Conservation (phyloP, 2,113 vertebrate species). For the Phyllostomus hastatus region DNA sequence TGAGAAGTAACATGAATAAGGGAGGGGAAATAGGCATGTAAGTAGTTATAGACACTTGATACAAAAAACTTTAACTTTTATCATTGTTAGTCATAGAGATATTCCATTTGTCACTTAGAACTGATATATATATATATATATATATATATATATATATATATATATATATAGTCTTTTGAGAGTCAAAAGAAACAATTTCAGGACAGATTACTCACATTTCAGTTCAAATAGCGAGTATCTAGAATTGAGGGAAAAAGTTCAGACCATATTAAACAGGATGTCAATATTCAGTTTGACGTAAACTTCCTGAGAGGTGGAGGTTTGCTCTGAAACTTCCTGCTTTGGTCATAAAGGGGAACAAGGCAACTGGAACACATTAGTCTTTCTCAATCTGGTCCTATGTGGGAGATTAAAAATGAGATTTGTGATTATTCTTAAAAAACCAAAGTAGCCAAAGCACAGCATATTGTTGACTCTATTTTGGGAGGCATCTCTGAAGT, state of each 20-base stretch:
- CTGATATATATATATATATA: not conserved
- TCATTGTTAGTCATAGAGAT: constrained; percentile 44
- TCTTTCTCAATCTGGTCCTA: not conserved
- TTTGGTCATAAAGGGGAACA: constrained; percentile 53
- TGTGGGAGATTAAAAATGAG: not conserved
- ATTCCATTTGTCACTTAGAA: constrained; percentile 37
- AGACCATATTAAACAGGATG: constrained; percentile 60
- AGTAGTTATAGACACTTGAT: not conserved
- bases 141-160: not conserved
- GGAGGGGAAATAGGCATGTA: not conserved
- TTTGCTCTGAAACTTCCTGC: constrained; percentile 66
- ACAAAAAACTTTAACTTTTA: constrained; percentile 20
- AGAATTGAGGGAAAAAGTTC: constrained; percentile 34
- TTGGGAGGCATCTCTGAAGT: not conserved
- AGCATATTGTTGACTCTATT: not conserved
- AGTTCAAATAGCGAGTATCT: not conserved
- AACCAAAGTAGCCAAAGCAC: constrained; percentile 10
- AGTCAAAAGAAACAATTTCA: constrained; percentile 41
- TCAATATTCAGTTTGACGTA: constrained; percentile 51
- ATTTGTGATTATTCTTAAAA: constrained; percentile 25
- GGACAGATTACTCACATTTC: constrained; percentile 7
- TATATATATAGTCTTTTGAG: not conserved
- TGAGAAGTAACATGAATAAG: constrained; percentile 11
- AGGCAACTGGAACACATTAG: constrained; percentile 39
- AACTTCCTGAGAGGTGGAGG: constrained; percentile 65